Percentiles rank a stretch among this genome's conserved stretches.
These are phyloP conservation scores for Toxostoma redivivum DNA, from an alignment of 2,113 vertebrate genomes.

Conservation along the genomic window DNA sequence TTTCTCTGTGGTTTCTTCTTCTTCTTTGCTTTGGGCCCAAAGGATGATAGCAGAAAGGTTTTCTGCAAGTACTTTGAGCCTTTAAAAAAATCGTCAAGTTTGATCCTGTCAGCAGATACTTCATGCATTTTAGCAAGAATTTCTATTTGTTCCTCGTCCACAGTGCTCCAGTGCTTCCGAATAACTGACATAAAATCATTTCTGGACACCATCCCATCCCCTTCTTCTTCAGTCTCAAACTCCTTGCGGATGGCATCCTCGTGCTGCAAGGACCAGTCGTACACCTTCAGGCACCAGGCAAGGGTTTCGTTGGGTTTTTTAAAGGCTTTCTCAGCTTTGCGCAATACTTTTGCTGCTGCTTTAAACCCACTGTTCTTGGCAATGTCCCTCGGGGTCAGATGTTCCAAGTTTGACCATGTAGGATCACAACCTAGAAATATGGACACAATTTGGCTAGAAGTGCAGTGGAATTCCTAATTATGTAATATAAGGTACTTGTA, in stretches of 20 bases:
- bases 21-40: slow-evolving; percentile 73
- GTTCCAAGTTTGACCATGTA: slow-evolving; percentile 80
- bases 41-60: slow-evolving; percentile 75
- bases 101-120: slow-evolving; percentile 60
- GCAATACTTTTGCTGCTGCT: slow-evolving; percentile 77
- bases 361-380: slow-evolving; percentile 83
- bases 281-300: slow-evolving; percentile 64
- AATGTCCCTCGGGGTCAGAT: slow-evolving; percentile 73
- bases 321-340: slow-evolving; percentile 73
- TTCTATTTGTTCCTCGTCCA: slow-evolving; percentile 48
- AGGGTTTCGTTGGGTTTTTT: slow-evolving; percentile 36
- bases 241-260: slow-evolving; percentile 68
- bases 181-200: slow-evolving; percentile 76
- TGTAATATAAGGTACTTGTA: neutral
- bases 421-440: slow-evolving; percentile 85
- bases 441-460: neutral
- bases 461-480: neutral
- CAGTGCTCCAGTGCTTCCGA: slow-evolving; percentile 66
- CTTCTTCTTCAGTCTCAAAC: slow-evolving; percentile 43
- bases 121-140: slow-evolving; percentile 72
- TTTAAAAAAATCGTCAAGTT: slow-evolving; percentile 82
- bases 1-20: slow-evolving; percentile 58
- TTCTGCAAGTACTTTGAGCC: slow-evolving; percentile 86
- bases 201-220: slow-evolving; percentile 58
- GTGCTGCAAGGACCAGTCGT: slow-evolving; percentile 87